phyloP scores from a whole-genome alignment of 2,113 vertebrate genomes.

The Scalopus aquaticus region DNA sequence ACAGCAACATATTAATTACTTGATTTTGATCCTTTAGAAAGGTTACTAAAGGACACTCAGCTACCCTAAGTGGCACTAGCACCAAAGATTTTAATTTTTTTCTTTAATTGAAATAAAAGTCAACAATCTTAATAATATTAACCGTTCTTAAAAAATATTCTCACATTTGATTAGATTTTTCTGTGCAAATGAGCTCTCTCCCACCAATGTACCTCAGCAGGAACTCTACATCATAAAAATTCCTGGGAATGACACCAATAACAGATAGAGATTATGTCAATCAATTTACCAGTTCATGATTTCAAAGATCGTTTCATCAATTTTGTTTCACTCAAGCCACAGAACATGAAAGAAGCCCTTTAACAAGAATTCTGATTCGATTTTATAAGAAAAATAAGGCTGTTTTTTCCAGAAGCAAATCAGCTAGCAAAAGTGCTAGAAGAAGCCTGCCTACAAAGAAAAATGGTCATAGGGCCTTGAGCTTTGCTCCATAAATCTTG shows the following conservation, averaged over 20 bases:
- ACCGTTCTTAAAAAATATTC: not conserved
- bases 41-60: not conserved
- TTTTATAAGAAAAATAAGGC: constrained; percentile 27
- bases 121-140: not conserved
- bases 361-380: constrained; percentile 37
- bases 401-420: constrained; percentile 3
- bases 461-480: not conserved
- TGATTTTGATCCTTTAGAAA: not conserved
- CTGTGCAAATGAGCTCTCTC: not conserved
- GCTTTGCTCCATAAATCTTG: not conserved
- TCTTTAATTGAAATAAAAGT: constrained; percentile 35
- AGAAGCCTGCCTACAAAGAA: not conserved
- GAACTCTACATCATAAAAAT: constrained; percentile 31
- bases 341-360: constrained; percentile 33
- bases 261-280: constrained; percentile 5
- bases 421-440: not conserved
- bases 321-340: constrained; percentile 21
- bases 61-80: not conserved
- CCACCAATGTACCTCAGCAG: not conserved
- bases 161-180: constrained; percentile 14
- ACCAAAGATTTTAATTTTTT: not conserved
- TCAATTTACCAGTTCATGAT: constrained; percentile 28
- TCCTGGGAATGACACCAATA: not conserved
- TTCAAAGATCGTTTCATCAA: constrained; percentile 29
- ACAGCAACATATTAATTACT: not conserved